Evolutionary conservation across 2,113 vertebrate genomes (phyloP).

Genomic region (Heliornis fulica): DNA sequence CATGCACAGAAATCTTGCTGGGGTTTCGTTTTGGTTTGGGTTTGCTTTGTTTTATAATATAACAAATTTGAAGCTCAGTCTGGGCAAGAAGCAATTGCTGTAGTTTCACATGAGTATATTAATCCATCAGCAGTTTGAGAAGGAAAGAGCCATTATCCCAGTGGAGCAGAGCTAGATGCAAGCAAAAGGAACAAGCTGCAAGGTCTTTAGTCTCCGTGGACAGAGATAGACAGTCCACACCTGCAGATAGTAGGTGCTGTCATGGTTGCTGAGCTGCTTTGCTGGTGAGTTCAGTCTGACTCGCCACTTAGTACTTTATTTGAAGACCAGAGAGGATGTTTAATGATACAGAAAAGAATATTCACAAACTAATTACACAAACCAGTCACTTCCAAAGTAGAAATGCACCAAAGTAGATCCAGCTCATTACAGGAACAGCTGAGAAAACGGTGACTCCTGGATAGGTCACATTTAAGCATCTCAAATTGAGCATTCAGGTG

Average conservation of each 20-base stretch:
- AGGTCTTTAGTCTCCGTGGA: neutral
- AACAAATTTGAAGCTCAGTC: neutral
- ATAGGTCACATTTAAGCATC: neutral
- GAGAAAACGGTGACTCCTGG: neutral
- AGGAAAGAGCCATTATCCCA: neutral
- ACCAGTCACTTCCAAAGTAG: neutral
- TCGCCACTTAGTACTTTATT: neutral
- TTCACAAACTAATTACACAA: neutral
- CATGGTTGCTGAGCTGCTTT: neutral
- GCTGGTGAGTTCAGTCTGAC: neutral
- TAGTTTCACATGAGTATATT: neutral
- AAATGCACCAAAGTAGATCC: neutral
- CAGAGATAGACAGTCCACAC: neutral
- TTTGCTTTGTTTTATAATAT: neutral
- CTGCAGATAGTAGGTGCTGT: neutral
- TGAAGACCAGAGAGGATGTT: neutral
- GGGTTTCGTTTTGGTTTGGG: too few species aligned
- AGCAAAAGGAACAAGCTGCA: neutral
- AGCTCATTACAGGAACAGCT: neutral
- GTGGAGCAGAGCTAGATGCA: neutral
- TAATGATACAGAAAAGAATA: neutral
- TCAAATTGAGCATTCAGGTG: neutral
- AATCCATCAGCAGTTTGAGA: neutral
- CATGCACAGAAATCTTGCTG: neutral
- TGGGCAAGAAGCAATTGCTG: accelerated